Evolutionary conservation across 2,797 vertebrate genomes (phyloP), one percentile per base, ranked within the genome.

Genomic region (Manis crassicaudata): DNA sequence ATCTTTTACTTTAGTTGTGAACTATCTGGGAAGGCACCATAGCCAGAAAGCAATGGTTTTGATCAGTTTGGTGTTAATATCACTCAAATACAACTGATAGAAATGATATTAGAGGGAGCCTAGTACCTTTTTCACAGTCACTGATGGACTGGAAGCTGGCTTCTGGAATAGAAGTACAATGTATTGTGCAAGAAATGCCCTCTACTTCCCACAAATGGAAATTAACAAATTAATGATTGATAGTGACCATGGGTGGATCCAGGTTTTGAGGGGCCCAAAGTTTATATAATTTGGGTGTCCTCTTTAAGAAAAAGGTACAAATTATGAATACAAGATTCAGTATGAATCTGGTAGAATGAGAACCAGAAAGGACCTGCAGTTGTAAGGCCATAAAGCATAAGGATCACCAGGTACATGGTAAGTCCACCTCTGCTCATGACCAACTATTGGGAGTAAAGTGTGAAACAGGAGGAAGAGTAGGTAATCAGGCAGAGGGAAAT

Each of bases 1-100:
- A 88, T 68, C 37, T 92, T 88, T 81, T 50, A 70, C 54, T 91
- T 93, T 91, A 94, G 79, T 56, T 75, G 40, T 88, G 83, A 89
- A 77, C 35, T 46, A 88, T 92, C 84, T 93, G 54, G 37, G 65
- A 94, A 93, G 50, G 29, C 56, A 84, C 23, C 25, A 92, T 20
- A 88, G 37, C 85, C 16, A 81, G 37, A 94, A 93, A 91, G 13
- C 27, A 92, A 86, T 76, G 62, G 63, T 90, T 97, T 54, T 90
- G 70, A 65, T 93, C 93, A 70, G 7, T 79, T 84, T 18, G 40
- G 18, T 90, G 63, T 84, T 90, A 93, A 95, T 96, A 92, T 90
- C 63, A 83, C 63, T 80, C 77, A 50, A 84, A 82, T 58, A 8
- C 60, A 29, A 84, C 50, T 68, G 37, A 81, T 27, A 43, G 35